These are phyloP conservation scores for Tanypteryx hageni DNA, from an alignment of 2,888 invertebrate species.

Conservation along the genomic window DNA sequence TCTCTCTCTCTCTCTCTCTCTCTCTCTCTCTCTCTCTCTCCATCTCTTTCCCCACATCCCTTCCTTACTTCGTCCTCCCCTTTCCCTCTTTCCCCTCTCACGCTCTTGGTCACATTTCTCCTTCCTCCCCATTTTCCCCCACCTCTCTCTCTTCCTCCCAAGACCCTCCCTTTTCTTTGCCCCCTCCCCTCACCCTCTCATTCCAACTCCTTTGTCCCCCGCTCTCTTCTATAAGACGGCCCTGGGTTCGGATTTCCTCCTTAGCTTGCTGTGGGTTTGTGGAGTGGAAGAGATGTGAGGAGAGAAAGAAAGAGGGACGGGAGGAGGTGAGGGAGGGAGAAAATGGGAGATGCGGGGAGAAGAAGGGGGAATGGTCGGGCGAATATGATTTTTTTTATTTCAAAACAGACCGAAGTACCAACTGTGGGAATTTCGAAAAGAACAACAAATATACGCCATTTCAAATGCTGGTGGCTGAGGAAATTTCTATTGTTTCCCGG, in stretches of 20 bases:
- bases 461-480: no score
- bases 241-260: conserved; percentile 34
- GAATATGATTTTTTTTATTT: neutral
- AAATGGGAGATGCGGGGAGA: neutral
- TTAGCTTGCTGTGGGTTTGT: conserved; percentile 32
- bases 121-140: neutral
- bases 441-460: no score
- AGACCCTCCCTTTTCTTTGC: neutral
- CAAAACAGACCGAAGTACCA: conserved; percentile 3
- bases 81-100: no score
- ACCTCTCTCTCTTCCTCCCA: neutral
- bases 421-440: neutral
- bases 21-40: no score
- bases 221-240: neutral
- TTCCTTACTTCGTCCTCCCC: neutral
- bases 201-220: neutral
- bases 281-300: neutral
- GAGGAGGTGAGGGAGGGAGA: neutral
- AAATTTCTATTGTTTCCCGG: no score
- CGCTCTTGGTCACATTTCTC: no score
- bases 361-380: neutral
- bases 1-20: no score
- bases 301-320: neutral
- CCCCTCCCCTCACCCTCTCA: neutral
- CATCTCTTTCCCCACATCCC: neutral